A percentile compares a stretch with the other conserved stretches of the same genome.
phyloP scores from a whole-genome alignment of 2,888 invertebrate genomes.

The Sinodicranocentrus sp. region DNA sequence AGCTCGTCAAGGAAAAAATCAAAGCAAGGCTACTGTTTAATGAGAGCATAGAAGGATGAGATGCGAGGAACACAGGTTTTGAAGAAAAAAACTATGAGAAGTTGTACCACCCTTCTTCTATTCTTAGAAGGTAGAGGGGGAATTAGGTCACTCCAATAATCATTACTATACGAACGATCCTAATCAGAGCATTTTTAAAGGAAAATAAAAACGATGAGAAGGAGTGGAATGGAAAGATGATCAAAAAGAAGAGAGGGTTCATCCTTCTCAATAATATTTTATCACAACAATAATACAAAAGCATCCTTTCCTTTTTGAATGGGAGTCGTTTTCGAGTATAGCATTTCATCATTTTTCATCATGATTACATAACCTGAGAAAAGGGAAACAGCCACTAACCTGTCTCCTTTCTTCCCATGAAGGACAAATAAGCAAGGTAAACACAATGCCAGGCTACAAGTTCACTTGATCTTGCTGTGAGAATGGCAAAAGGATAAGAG shows the following conservation, averaged over 20 bases:
- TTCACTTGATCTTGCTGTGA: constrained; percentile 60
- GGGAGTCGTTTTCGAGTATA: background rate
- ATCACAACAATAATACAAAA: constrained; percentile 15
- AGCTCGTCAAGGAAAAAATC: too few relatives aligned
- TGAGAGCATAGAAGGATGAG: constrained; percentile 11
- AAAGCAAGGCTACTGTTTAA: constrained; percentile 31
- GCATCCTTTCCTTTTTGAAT: constrained; percentile 21
- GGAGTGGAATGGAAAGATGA: background rate
- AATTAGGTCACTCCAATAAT: constrained; percentile 43
- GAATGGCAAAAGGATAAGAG: constrained; percentile 10
- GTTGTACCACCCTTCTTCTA: constrained; percentile 40
- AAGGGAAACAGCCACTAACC: constrained; percentile 39
- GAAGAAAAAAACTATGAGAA: constrained; percentile 18
- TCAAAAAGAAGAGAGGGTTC: constrained; percentile 44
- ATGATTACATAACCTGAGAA: constrained; percentile 37
- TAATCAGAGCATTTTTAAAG: constrained; percentile 52
- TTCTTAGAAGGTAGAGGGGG: constrained; percentile 33
- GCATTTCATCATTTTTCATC: constrained; percentile 16
- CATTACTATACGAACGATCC: constrained; percentile 40
- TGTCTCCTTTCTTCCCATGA: constrained; percentile 29
- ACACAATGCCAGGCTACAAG: constrained; percentile 34
- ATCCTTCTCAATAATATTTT: constrained; percentile 37
- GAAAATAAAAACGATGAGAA: constrained; percentile 20
- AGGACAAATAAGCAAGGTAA: constrained; percentile 56
- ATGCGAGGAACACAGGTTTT: constrained; percentile 3